Evolutionary conservation across 2,113 vertebrate species (phyloP), one percentile per base, ranked within the genome.

Genomic region (Caracal caracal): DNA sequence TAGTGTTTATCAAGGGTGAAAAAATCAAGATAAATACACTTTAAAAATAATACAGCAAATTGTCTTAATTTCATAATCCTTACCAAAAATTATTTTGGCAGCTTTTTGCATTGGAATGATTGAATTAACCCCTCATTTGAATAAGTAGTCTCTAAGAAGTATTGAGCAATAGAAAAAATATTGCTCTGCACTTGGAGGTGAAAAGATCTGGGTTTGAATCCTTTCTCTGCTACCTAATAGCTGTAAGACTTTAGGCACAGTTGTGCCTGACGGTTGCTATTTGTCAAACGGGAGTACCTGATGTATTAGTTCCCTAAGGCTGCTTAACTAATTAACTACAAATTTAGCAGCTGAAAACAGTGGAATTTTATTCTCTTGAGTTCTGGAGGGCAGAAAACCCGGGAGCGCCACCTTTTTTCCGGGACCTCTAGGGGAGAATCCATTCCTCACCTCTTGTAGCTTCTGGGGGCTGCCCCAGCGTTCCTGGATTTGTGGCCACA

Each of bases 11-110:
- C 24, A 82, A 85, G 24, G 10, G 26, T 73, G 84, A 28, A 22
- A 22, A 53, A 20, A 53, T 85, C 53, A 88, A 93, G 89, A 76
- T 94, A 71, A 78, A 90, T 71, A 15, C 30, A 28, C 65, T 76
- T 82, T 78, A 66, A 20, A 22, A 66, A 76, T 73, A 79, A 94
- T 78, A 66, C 6, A 95, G 35, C 24, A 76, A 65, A 79, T 63
- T 68, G n/a, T 96, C 51, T 90, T 81, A 28, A 82, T 91, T 91
- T 95, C 2, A 40, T 76, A 79, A n/a, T 87, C 33, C 17, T n/a
- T 12, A 37, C 10, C 63, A 88, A 65, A 86, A 73, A 51, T 92
- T 83, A 43, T 78, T 95, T 95, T 84, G 26, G 12, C 26, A 78
- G 28, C 17, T 92, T 89, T 95, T 49, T 24, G 53, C 24, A 71